Percentiles rank a stretch among this genome's conserved stretches.
Conservation (phyloP, 35 echinoderm and acorn worm species). For the Diadema setosum region DNA sequence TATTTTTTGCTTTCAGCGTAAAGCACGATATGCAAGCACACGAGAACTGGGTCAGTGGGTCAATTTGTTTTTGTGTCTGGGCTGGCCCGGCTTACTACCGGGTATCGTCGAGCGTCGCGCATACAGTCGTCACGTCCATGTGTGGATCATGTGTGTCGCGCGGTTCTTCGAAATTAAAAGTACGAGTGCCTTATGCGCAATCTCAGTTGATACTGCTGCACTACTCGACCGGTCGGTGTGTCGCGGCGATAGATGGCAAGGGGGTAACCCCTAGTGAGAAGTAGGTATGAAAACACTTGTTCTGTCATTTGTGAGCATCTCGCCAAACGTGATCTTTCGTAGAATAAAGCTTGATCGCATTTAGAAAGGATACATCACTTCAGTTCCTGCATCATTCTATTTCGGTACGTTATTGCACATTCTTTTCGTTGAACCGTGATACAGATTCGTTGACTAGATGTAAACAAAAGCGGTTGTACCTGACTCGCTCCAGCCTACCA, state of each 20-base stretch:
- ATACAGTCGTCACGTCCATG: not conserved
- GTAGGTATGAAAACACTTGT: too few species aligned
- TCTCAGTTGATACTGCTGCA: not conserved
- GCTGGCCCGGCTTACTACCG: too few species aligned
- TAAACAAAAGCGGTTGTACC: not conserved
- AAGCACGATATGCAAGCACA: not conserved
- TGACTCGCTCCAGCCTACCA: too few species aligned
- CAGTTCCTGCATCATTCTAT: not conserved
- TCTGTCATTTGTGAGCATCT: too few species aligned
- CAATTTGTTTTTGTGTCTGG: not conserved
- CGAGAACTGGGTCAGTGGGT: constrained; percentile 1
- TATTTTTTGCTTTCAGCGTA: too few species aligned
- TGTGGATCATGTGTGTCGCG: not conserved
- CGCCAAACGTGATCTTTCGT: too few species aligned
- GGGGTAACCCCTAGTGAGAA: too few species aligned
- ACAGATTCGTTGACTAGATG: not conserved
- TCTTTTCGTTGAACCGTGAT: not conserved
- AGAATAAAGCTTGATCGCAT: not conserved
- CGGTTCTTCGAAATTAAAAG: not conserved
- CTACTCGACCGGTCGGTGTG: not conserved
- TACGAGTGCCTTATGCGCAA: not conserved
- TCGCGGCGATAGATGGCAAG: too few species aligned
- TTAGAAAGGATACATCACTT: not conserved
- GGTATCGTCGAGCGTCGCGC: too few species aligned
- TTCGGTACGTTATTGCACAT: not conserved